phyloP scores from a whole-genome alignment of 2,113 vertebrate genomes.

The Vulpes vulpes region DNA sequence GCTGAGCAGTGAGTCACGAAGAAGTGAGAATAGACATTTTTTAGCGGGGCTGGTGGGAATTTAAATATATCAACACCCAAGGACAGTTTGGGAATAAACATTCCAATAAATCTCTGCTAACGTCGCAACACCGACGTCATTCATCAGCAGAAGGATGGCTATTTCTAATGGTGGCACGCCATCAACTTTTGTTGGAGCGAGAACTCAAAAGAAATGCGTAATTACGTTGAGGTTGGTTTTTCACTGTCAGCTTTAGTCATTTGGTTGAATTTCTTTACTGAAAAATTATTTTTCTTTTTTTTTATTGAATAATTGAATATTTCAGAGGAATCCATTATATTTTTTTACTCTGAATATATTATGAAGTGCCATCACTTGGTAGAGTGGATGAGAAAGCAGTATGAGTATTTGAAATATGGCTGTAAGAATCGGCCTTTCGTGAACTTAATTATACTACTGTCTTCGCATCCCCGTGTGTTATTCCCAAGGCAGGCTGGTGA shows the following conservation, averaged over 20 bases:
- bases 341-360: conserved; percentile 87
- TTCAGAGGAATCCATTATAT: conserved; percentile 85
- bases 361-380: conserved; percentile 83
- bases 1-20: background rate
- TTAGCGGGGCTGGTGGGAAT: background rate
- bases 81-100: background rate
- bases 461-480: conserved; percentile 86
- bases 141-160: background rate
- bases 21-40: background rate
- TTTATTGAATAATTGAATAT: conserved; percentile 91
- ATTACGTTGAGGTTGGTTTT: conserved; percentile 49
- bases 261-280: conserved; percentile 85
- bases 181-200: conserved; percentile 69
- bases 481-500: conserved; percentile 84
- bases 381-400: conserved; percentile 87
- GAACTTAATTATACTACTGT: conserved; percentile 89
- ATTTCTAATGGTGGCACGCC: conserved; percentile 64
- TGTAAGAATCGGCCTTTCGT: conserved; percentile 86
- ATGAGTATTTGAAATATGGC: conserved; percentile 85
- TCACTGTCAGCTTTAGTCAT: conserved; percentile 77
- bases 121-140: background rate
- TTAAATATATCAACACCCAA: background rate
- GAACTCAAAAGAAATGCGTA: conserved; percentile 77
- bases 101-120: background rate
- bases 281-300: conserved; percentile 89